Conservation (phyloP, 2,888 invertebrate genomes). For the Hoplodrina blanda region DNA sequence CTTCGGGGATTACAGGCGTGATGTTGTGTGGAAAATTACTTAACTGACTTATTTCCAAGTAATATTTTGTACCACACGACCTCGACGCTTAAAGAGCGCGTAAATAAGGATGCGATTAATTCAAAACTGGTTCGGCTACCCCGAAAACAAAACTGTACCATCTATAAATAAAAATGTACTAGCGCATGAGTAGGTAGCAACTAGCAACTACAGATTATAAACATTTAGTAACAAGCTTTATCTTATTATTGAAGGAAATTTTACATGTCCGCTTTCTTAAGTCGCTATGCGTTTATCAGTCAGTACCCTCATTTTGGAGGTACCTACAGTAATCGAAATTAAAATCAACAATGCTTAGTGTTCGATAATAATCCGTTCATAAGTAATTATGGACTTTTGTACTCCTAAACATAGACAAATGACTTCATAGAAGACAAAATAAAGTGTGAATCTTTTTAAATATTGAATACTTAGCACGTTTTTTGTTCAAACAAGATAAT, state of each 20-base stretch:
- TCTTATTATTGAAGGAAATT: constrained; percentile 74
- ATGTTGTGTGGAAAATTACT: background rate
- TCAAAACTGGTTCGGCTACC: constrained; percentile 2
- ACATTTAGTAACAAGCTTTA: constrained; percentile 48
- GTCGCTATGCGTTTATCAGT: constrained; percentile 74
- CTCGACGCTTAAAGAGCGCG: background rate
- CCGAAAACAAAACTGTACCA: constrained; percentile 6
- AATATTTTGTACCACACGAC: too few species aligned
- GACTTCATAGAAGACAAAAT: constrained; percentile 16
- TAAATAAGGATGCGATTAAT: background rate
- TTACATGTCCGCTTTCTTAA: constrained; percentile 70
- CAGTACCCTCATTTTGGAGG: constrained; percentile 66
- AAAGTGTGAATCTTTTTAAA: constrained; percentile 23
- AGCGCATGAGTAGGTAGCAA: constrained; percentile 37
- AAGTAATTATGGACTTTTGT: background rate
- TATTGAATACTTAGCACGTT: constrained; percentile 33
- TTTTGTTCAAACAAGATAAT: constrained; percentile 32
- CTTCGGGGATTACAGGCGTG: too few species aligned
- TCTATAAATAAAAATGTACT: constrained; percentile 15
- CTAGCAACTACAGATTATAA: constrained; percentile 46
- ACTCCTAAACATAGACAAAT: constrained; percentile 6
- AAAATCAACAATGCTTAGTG: constrained; percentile 24
- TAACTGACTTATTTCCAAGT: background rate
- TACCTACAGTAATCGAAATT: constrained; percentile 43
- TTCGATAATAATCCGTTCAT: constrained; percentile 4